Conservation (phyloP, 2,797 vertebrate genomes). For the Apogon hyalosoma region DNA sequence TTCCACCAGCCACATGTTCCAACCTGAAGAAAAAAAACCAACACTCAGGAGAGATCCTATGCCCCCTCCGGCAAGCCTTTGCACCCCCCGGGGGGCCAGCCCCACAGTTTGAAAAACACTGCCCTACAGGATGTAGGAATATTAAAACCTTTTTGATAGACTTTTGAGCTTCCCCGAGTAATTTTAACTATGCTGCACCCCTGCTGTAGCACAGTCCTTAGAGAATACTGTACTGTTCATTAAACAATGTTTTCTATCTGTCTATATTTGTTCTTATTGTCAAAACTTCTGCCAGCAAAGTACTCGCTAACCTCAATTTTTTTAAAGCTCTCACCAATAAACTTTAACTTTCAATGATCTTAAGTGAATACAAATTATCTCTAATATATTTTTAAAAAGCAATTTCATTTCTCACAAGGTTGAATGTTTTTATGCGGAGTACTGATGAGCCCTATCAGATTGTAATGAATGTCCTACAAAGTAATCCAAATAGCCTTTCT, state of each 20-base stretch:
- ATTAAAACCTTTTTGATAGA: no score
- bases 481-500: slow-evolving; percentile 62
- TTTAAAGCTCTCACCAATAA: slow-evolving; percentile 35
- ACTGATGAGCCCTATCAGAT: slow-evolving; percentile 59
- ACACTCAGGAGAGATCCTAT: no score
- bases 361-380: slow-evolving; percentile 49
- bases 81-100: no score
- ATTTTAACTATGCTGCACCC: no score
- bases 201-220: no score
- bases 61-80: no score
- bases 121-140: no score
- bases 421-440: slow-evolving; percentile 56
- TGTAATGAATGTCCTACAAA: slow-evolving; percentile 67
- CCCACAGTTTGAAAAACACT: no score
- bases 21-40: no score
- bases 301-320: slow-evolving; percentile 31
- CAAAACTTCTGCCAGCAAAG: slow-evolving; percentile 19
- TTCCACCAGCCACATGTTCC: no score
- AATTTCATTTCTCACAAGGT: slow-evolving; percentile 62
- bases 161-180: no score
- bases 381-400: slow-evolving; percentile 46
- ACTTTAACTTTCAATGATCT: slow-evolving; percentile 37
- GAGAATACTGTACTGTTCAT: no score
- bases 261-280: slow-evolving; percentile 17
- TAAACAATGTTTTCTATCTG: slow-evolving; percentile 10